phyloP scores from a whole-genome alignment of 2,113 vertebrate species.

The Lucifuga dentata region DNA sequence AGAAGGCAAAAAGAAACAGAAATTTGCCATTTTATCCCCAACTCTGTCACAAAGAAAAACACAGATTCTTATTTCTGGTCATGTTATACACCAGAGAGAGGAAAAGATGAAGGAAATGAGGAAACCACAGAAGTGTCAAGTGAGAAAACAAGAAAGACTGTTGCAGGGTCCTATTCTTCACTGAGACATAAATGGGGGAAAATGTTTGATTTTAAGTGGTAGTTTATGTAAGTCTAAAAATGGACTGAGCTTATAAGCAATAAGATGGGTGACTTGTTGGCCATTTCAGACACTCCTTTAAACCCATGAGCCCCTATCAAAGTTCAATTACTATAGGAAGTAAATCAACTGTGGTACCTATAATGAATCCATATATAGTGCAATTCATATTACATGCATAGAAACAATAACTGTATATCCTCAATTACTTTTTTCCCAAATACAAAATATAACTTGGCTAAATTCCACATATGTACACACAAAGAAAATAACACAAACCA shows the following conservation, averaged over 20 bases:
- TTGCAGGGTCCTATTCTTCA: no score
- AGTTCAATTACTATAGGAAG: no score
- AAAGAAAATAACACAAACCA: not conserved
- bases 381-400: not conserved
- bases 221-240: no score
- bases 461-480: conserved; percentile 1
- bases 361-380: not conserved
- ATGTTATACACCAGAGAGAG: conserved; percentile 30
- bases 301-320: no score
- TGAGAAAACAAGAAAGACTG: conserved; percentile 52
- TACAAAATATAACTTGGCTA: not conserved
- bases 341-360: not conserved
- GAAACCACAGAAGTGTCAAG: conserved; percentile 30
- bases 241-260: no score
- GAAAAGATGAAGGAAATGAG: no score
- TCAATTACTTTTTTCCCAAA: not conserved
- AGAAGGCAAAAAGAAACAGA: not conserved
- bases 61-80: conserved; percentile 43
- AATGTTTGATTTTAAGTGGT: no score
- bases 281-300: no score
- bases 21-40: not conserved
- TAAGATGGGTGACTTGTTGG: no score
- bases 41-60: not conserved
- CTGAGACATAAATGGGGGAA: no score
- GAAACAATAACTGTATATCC: not conserved